Evolutionary conservation across 92 coral and sea anemone genomes (phyloP).

Genomic region (Parazoanthus darwini): DNA sequence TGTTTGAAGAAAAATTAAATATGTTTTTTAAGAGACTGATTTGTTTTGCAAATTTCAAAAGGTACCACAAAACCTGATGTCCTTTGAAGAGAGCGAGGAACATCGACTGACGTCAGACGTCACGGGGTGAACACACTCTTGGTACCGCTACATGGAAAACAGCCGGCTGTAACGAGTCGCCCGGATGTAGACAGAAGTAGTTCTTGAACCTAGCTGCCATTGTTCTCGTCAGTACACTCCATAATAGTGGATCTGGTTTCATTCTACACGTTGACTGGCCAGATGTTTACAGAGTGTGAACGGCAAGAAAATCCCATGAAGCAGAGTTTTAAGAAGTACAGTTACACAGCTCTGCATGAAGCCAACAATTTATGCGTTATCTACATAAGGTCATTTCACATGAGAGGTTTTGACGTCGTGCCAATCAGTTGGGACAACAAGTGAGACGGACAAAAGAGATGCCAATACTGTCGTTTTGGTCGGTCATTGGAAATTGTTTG

Average conservation of each 20-base stretch:
- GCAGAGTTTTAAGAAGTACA: neutral
- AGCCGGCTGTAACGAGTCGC: neutral
- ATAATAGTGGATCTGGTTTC: neutral
- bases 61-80: slow-evolving; percentile 86
- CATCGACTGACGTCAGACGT: slow-evolving; percentile 7
- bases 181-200: neutral
- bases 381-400: neutral
- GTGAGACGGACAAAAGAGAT: too few relatives aligned
- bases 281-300: neutral
- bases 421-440: neutral
- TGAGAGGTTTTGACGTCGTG: neutral
- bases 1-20: too few relatives aligned
- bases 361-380: neutral
- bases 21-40: too few relatives aligned
- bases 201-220: neutral
- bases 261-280: neutral
- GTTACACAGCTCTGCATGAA: neutral
- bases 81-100: slow-evolving; percentile 91
- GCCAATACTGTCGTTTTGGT: too few relatives aligned
- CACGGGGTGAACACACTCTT: neutral
- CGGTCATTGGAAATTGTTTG: too few relatives aligned
- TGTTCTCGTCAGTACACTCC: too few relatives aligned
- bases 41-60: slow-evolving; percentile 22
- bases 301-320: neutral
- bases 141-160: neutral